Conservation (phyloP, 1,140 invertebrate species). For the Meloidogyne exigua region DNA sequence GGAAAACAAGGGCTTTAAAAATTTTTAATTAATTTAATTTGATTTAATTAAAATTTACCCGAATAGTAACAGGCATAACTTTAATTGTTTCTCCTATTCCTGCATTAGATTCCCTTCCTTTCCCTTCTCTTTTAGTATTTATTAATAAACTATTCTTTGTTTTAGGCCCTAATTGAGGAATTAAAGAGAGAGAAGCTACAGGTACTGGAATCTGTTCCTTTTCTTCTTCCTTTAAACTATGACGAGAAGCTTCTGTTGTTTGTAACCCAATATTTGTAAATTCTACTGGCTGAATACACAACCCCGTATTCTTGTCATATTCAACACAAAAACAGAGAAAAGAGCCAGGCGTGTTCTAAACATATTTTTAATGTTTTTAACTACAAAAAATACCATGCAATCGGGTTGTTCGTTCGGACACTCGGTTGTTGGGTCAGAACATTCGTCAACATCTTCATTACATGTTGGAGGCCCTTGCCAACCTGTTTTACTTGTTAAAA, state of each 20-base stretch:
- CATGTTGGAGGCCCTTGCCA: constrained; percentile 49
- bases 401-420: constrained; percentile 53
- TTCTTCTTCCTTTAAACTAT: not conserved
- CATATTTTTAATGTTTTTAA: not conserved
- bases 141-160: constrained; percentile 10
- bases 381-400: constrained; percentile 34
- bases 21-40: not conserved
- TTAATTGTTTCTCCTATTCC: not conserved
- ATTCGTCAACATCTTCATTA: constrained; percentile 52
- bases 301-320: constrained; percentile 50
- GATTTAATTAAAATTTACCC: not conserved
- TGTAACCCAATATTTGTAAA: not conserved
- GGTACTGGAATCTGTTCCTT: constrained; percentile 24
- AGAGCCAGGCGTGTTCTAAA: constrained; percentile 49
- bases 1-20: not conserved
- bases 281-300: constrained; percentile 29
- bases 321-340: constrained; percentile 55
- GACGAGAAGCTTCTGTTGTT: not conserved
- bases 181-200: constrained; percentile 31
- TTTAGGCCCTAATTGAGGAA: constrained; percentile 31
- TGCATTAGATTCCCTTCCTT: not conserved
- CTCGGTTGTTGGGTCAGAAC: constrained; percentile 28
- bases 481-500: constrained; percentile 10
- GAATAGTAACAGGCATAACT: not conserved
- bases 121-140: not conserved